A percentile compares a stretch with the other conserved stretches of the same genome.
Conservation (phyloP, 2,888 invertebrate genomes). For the Drosophila merina region DNA sequence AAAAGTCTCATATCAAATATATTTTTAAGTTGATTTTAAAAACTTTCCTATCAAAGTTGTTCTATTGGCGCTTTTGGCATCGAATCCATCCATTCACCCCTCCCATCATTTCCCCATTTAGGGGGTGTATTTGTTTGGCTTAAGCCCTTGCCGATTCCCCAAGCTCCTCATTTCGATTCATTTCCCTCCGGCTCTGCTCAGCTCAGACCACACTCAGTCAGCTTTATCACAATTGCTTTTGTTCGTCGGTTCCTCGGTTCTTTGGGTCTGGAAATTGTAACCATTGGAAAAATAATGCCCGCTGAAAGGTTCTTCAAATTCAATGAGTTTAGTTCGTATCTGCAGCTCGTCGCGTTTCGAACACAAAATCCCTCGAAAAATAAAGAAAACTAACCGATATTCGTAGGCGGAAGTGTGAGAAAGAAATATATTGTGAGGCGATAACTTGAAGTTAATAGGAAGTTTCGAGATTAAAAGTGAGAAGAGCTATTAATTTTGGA, state of each 20-base stretch:
- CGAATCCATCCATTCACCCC: not conserved
- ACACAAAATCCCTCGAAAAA: conserved; percentile 22
- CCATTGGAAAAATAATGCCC: conserved; percentile 37
- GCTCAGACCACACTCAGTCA: conserved; percentile 34
- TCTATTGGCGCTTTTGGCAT: not conserved
- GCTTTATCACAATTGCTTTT: conserved; percentile 48
- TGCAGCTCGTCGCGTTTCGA: conserved; percentile 52
- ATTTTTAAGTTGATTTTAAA: not conserved
- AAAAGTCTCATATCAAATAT: not conserved
- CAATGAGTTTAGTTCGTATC: conserved; percentile 58
- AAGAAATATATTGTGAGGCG: conserved; percentile 39
- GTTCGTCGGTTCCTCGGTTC: conserved; percentile 48
- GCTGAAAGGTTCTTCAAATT: conserved; percentile 41
- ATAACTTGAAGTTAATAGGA: conserved; percentile 48
- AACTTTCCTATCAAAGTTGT: not conserved
- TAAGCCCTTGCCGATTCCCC: conserved; percentile 7
- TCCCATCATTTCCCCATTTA: conserved; percentile 27
- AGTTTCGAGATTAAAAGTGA: conserved; percentile 21
- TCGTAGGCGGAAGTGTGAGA: conserved; percentile 65
- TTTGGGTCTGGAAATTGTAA: conserved; percentile 51
- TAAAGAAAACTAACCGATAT: conserved; percentile 16
- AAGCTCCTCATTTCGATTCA: conserved; percentile 2
- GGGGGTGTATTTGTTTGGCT: conserved; percentile 67
- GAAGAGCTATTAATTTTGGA: conserved; percentile 12
- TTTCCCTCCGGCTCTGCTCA: conserved; percentile 29